Base-by-base conservation (phyloP, 2,888 invertebrate genomes). In the Netelia fuscicornis region DNA sequence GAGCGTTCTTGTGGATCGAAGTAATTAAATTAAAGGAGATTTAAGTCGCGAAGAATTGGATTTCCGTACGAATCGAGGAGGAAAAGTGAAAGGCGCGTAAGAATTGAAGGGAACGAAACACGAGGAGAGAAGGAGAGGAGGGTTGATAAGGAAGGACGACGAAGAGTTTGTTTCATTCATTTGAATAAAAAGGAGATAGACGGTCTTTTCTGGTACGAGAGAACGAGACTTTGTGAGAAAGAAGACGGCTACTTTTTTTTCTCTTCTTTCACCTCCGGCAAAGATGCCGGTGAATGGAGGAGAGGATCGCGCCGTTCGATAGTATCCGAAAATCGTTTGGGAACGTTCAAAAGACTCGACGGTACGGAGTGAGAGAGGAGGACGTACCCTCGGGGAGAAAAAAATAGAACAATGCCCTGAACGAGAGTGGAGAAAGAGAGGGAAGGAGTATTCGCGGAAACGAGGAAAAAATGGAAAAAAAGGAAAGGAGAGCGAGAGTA, bases 321-420 rank as follows among this genome's bases (percentile, higher is more conserved):
- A 92, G 91, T 91, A 92, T 92, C 90, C 89, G 90, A 88, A 91
- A 92, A 91, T 92, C 90, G 91, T 92, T 92, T 68, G 60, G 88
- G 89, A 89, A 89, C 89, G 89, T 90, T 92, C 90, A 92, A 91
- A 92, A 91, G 91, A 85, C 90, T 90, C 89, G 90, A 86, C 89
- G 89, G 89, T 87, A 87, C 88, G 91, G 86, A 20, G 20, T 1
- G 89, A 89, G 89, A 68, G n/a, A n/a, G 52, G 11, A 52, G 20
- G 90, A 88, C 86, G 87, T 90, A 84, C 90, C 89, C 90, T 91
- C 87, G n/a, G 42, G 89, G 89, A 91, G 10, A 37, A 37, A 37
- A 91, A 88, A 90, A 89, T 88, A 90, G 64, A 92, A 93, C 91
- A 92, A 91, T 91, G 87, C 74, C 58, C 58, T 72, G 58, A 75